Evolutionary conservation across 2,113 vertebrate species (phyloP).

Genomic region (Lonchura striata): DNA sequence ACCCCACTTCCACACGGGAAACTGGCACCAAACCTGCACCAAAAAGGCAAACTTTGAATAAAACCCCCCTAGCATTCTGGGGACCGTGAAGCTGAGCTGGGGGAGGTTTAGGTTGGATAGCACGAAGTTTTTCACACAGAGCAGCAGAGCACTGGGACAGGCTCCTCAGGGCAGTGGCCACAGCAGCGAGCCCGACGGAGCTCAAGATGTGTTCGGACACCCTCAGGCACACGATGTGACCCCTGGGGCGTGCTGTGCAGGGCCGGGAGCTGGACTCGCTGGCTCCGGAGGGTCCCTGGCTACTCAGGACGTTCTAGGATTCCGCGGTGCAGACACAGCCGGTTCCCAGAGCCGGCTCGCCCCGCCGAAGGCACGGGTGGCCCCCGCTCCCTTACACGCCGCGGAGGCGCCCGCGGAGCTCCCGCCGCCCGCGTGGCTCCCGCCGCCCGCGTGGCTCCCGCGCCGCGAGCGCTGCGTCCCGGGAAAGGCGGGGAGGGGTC

Average conservation of each 20-base stretch:
- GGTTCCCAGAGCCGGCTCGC: background rate
- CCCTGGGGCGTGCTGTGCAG: background rate
- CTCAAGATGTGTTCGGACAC: fast-evolving
- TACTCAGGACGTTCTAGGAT: background rate
- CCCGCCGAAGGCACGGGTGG: fast-evolving
- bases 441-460: background rate
- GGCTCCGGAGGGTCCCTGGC: background rate
- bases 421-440: background rate
- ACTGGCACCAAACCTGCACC: background rate
- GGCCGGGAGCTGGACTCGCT: background rate
- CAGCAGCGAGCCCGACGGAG: background rate
- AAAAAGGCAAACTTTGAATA: background rate
- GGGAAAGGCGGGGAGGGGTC: too few relatives aligned
- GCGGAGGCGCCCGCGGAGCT: background rate
- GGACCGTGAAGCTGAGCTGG: background rate
- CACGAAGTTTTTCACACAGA: background rate
- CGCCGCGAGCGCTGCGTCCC: background rate
- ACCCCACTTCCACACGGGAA: background rate
- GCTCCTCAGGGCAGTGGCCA: background rate
- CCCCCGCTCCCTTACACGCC: fast-evolving
- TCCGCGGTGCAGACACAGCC: background rate
- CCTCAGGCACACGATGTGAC: background rate
- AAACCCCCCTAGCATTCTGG: background rate
- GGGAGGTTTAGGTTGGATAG: background rate
- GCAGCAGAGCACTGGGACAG: background rate